Conservation (phyloP, 2,113 vertebrate genomes). For the Eleginops maclovinus region DNA sequence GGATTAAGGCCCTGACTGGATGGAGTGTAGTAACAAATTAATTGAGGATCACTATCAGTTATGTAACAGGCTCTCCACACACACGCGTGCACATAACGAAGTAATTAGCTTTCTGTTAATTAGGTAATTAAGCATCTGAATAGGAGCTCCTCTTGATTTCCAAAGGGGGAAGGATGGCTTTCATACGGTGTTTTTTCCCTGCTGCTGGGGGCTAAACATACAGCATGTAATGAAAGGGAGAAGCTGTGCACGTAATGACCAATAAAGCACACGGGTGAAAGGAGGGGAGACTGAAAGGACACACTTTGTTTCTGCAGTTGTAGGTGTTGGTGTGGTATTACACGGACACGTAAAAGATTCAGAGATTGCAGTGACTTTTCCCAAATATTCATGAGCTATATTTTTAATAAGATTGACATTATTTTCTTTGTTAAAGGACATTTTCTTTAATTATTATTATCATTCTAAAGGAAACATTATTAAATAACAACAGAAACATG, state of each 20-base stretch:
- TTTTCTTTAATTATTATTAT: no score
- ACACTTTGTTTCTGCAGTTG: background rate
- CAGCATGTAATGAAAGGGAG: constrained; percentile 47
- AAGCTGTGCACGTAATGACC: constrained; percentile 36
- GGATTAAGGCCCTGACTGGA: constrained; percentile 75
- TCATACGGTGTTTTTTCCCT: constrained; percentile 44
- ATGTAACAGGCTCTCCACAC: constrained; percentile 78
- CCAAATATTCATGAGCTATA: no score
- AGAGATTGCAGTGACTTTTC: no score
- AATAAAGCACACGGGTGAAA: constrained; percentile 17
- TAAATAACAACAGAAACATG: background rate
- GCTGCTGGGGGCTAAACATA: constrained; percentile 55
- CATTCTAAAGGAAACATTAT: background rate
- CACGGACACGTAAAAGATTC: no score
- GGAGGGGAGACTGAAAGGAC: background rate
- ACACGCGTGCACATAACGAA: constrained; percentile 75
- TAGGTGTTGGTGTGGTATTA: background rate
- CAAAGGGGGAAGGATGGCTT: constrained; percentile 67
- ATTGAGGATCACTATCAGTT: constrained; percentile 83
- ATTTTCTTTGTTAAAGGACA: no score
- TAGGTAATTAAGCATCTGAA: constrained; percentile 86
- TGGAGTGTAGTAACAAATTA: constrained; percentile 79
- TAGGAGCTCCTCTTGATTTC: constrained; percentile 76
- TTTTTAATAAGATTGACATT: no score
- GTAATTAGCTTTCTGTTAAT: constrained; percentile 87